Conservation (phyloP, 2,113 vertebrate species). For the Grantiella picta region DNA sequence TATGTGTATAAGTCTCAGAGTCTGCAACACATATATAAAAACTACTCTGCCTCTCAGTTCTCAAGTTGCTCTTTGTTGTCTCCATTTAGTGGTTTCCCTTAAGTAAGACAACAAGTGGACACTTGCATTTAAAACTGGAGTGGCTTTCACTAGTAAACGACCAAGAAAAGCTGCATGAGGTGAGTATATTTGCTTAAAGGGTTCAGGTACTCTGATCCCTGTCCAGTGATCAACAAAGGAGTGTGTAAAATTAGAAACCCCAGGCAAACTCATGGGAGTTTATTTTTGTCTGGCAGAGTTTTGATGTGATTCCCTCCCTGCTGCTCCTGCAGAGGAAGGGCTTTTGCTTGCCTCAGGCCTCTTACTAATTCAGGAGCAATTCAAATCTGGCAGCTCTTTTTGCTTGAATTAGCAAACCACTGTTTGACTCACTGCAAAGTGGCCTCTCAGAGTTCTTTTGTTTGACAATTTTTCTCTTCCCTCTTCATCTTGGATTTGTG, state of each 20-base stretch:
- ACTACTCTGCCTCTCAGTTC: background rate
- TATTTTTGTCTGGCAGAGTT: background rate
- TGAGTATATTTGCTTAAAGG: slow-evolving; percentile 37
- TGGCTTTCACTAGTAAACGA: slow-evolving; percentile 86
- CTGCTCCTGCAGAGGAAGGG: background rate
- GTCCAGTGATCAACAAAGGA: background rate
- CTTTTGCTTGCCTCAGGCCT: background rate
- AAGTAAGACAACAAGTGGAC: slow-evolving; percentile 75
- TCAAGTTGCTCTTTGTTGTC: background rate
- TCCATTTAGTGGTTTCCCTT: slow-evolving; percentile 86
- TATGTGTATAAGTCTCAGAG: background rate
- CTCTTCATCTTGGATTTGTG: background rate
- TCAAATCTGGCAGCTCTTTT: background rate
- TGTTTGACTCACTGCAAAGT: background rate
- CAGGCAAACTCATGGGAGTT: background rate
- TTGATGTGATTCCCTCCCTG: background rate
- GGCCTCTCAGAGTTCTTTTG: background rate
- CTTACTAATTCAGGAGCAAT: background rate
- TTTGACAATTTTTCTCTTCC: background rate
- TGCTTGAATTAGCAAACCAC: background rate
- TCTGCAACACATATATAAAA: background rate
- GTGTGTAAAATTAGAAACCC: background rate
- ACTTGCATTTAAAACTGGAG: slow-evolving; percentile 86
- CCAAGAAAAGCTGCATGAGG: slow-evolving; percentile 67
- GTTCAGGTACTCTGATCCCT: background rate